Percentiles rank a stretch among this genome's conserved stretches.
Conservation (phyloP, 2,797 vertebrate genomes). For the Sebastes aleutianus region DNA sequence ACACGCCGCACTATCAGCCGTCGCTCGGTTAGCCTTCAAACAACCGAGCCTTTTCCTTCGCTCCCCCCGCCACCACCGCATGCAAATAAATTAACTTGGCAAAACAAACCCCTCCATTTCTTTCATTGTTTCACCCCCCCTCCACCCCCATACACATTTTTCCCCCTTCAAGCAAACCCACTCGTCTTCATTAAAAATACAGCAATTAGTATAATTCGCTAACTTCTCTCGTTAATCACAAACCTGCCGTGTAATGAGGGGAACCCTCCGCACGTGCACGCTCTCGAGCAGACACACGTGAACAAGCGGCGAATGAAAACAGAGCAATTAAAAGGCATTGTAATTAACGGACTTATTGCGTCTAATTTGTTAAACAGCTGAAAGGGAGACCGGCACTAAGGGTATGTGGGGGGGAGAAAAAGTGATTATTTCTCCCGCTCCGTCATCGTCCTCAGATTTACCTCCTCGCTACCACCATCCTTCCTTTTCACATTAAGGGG, state of each 20-base stretch:
- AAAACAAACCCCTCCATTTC: conserved; percentile 56
- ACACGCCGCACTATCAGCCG: conserved; percentile 31
- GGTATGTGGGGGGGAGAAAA: not conserved
- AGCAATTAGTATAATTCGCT: conserved; percentile 79
- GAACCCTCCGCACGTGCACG: conserved; percentile 54
- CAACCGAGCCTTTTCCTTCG: not conserved
- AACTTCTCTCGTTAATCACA: conserved; percentile 80
- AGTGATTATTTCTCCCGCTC: conserved; percentile 23
- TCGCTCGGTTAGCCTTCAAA: conserved; percentile 42
- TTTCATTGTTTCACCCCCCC: conserved; percentile 13
- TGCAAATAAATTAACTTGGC: conserved; percentile 62
- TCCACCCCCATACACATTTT: not conserved
- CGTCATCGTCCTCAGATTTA: conserved; percentile 18
- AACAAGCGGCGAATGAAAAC: conserved; percentile 50
- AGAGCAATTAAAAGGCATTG: conserved; percentile 75
- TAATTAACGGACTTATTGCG: conserved; percentile 77
- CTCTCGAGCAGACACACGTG: conserved; percentile 29
- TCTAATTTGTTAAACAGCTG: conserved; percentile 75
- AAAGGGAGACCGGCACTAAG: conserved; percentile 39
- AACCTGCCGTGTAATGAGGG: conserved; percentile 75
- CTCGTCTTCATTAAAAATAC: conserved; percentile 77
- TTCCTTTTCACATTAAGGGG: conserved; percentile 22
- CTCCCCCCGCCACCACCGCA: not conserved
- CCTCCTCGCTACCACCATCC: not conserved
- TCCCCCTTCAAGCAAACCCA: conserved; percentile 59